phyloP scores from a whole-genome alignment of 2,888 invertebrate genomes.

The Phyllotreta striolata region DNA sequence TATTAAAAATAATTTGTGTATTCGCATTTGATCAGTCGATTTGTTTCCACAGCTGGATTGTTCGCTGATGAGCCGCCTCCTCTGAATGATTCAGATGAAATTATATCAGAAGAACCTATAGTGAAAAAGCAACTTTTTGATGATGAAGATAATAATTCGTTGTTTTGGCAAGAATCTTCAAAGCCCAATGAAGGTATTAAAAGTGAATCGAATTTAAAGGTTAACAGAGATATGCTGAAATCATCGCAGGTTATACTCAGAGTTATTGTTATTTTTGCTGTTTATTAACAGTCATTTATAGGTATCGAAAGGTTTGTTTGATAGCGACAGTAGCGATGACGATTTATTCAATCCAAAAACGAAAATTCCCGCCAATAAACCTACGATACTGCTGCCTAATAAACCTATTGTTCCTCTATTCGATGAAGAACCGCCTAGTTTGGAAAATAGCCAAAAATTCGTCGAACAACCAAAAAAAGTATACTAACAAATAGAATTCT shows the following conservation, averaged over 20 bases:
- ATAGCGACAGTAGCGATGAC: slow-evolving; percentile 54
- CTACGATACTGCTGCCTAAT: slow-evolving; percentile 43
- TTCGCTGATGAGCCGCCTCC: slow-evolving; percentile 69
- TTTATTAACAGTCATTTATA: slow-evolving; percentile 5
- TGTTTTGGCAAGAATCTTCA: slow-evolving; percentile 51
- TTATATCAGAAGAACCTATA: too few species aligned
- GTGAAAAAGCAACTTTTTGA: slow-evolving; percentile 39
- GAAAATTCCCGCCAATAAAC: slow-evolving; percentile 35
- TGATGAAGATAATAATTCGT: slow-evolving; percentile 46
- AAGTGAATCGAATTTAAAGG: slow-evolving; percentile 3
- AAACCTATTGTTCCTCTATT: slow-evolving; percentile 50
- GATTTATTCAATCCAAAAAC: slow-evolving; percentile 47
- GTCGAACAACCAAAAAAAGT: slow-evolving; percentile 43
- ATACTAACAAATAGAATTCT: slow-evolving; percentile 23
- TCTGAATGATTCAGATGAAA: slow-evolving; percentile 55
- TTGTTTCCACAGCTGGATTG: slow-evolving; percentile 55
- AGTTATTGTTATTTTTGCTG: slow-evolving; percentile 7
- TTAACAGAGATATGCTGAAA: slow-evolving; percentile 25
- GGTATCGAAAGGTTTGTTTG: slow-evolving; percentile 53
- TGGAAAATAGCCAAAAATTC: slow-evolving; percentile 40
- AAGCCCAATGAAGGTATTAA: slow-evolving; percentile 10
- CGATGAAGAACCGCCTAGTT: slow-evolving; percentile 54
- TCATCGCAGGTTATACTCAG: slow-evolving; percentile 33
- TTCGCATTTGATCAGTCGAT: neutral
- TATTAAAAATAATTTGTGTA: slow-evolving; percentile 14